phyloP scores from a whole-genome alignment of 2,113 vertebrate species.

The Cinclus mexicanus region DNA sequence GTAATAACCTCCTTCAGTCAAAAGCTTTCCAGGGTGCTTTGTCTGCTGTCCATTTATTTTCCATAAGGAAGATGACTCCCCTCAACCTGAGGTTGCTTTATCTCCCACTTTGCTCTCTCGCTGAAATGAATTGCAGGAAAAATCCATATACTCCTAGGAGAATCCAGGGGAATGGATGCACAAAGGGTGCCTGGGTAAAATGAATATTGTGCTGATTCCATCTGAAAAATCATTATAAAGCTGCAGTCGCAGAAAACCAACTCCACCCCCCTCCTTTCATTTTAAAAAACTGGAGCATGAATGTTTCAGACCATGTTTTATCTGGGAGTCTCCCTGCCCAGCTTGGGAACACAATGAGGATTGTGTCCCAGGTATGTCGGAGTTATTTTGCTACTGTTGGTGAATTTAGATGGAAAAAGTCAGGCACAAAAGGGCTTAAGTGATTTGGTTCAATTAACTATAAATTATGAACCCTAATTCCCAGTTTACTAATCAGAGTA shows the following conservation, averaged over 20 bases:
- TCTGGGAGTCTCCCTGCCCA: background rate
- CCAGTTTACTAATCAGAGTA: background rate
- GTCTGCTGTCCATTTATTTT: background rate
- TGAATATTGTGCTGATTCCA: background rate
- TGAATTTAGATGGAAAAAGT: background rate
- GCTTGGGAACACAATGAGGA: background rate
- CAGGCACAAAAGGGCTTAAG: conserved; percentile 12
- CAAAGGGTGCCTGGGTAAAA: background rate
- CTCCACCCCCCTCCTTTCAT: background rate
- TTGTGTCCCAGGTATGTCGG: background rate
- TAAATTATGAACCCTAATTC: conserved; percentile 33
- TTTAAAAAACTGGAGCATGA: background rate
- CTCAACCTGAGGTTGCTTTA: background rate
- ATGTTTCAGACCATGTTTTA: background rate
- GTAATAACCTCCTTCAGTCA: background rate
- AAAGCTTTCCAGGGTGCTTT: background rate
- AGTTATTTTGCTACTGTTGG: background rate
- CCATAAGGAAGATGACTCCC: background rate
- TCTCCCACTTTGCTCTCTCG: background rate
- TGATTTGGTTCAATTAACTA: conserved; percentile 1
- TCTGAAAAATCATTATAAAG: background rate
- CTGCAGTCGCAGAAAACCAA: background rate
- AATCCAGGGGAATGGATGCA: background rate
- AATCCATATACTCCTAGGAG: background rate
- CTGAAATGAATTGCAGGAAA: background rate